A percentile compares a stretch with the other conserved stretches of the same genome.
Evolutionary conservation across 2,113 vertebrate genomes (phyloP).

Genomic region (Nestor notabilis): DNA sequence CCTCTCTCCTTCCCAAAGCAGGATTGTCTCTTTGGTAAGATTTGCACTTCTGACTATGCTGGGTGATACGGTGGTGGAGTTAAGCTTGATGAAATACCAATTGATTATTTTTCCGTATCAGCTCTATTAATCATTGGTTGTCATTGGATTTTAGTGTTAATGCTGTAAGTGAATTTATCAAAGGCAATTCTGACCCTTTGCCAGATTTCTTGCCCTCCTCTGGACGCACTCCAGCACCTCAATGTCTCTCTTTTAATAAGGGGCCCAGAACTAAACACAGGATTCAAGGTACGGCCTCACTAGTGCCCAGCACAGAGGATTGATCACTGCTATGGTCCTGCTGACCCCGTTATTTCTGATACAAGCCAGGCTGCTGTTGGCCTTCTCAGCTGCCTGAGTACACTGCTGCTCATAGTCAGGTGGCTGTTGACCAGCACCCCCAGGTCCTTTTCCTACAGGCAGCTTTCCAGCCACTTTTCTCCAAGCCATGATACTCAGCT

Average conservation of each 20-base stretch:
- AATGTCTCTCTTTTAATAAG: not conserved
- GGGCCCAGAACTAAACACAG: not conserved
- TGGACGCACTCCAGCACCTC: not conserved
- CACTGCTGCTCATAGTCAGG: not conserved
- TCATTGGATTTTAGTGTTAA: not conserved
- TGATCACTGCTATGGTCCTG: not conserved
- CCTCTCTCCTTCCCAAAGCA: not conserved
- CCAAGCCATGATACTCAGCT: not conserved
- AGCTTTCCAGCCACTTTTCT: not conserved
- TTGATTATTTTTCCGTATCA: not conserved
- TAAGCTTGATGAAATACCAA: not conserved
- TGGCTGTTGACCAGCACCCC: fast-evolving
- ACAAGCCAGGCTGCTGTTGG: not conserved
- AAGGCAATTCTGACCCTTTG: not conserved
- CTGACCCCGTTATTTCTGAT: not conserved
- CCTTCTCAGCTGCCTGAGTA: not conserved
- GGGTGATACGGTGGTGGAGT: not conserved
- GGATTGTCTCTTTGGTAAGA: not conserved
- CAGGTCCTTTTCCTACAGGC: not conserved
- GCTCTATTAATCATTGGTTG: not conserved
- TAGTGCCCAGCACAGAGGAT: fast-evolving
- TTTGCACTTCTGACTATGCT: not conserved
- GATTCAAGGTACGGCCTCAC: not conserved
- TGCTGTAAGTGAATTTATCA: not conserved
- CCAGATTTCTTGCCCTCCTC: not conserved